Evolutionary conservation across 2,113 vertebrate species (phyloP), one percentile per base, ranked within the genome.

Genomic region (Prochilodus magdalenae): DNA sequence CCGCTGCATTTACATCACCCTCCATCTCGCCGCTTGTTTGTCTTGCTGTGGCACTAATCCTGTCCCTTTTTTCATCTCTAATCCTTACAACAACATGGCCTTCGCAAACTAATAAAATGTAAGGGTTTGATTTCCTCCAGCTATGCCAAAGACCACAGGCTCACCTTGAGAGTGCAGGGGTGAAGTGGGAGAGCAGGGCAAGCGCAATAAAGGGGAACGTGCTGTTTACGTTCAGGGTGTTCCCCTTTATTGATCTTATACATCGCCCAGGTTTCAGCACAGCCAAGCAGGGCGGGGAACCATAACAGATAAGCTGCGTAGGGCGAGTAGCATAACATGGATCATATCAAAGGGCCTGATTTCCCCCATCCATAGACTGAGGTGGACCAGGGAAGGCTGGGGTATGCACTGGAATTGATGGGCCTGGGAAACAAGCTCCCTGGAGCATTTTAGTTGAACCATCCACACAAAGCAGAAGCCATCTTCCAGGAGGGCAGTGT

Each of bases 61-160:
- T 3, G 53, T 79, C 75, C 74, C 83, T 29, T 79, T 89, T 89
- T 92, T 92, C 86, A 93, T 91, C 91, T 90, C 80, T 85, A 80
- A 92, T 89, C 88, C 91, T 89, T 91, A 88, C 84, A 88, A 89
- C 88, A 93, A 93, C 90, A 93, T 20, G 18, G 36, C 77, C 87
- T 85, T 85, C 30, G 74, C 90, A 89, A 91, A 92, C 90, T 85
- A 92, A 93, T 91, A 55, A 92, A 93, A 92, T 89, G 90, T 84
- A 87, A 84, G 83, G 89, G 88, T 90, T 91, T 70, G 89, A 90
- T 92, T 93, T 93, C 92, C 88, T 84, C 49, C 63, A 0, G 29
- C 30, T 30, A 16, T 86, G 92, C 93, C 93, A 94, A 94, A 88
- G 87, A 90, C 90, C 88, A 93, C 92, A 93, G 85, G 70, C 88